Evolutionary conservation across 2,113 vertebrate species (phyloP), one percentile per base, ranked within the genome.

Genomic region (Bubo bubo): DNA sequence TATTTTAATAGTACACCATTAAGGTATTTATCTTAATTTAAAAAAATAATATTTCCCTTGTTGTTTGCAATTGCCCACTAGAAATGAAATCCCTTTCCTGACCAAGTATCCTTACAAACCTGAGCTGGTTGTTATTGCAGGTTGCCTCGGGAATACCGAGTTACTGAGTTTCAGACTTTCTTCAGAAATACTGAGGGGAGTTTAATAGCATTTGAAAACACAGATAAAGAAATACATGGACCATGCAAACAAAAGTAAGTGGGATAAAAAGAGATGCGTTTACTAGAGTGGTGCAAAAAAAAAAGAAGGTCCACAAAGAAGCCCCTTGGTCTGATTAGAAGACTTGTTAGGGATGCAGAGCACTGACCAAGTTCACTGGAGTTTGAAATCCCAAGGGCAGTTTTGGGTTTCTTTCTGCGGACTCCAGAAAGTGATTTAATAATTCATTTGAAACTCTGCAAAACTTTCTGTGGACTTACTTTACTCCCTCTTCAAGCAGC

Each of bases 11-110:
- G 62, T 68, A 85, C 62, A 66, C 80, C 77, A 82, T 97, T 95
- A 96, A 95, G 53, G 95, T 93, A 93, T 95, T 95, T 96, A 96
- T 91, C 94, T 95, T 97, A 97, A 96, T 97, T 95, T 55, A 0
- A 89, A 96, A 97, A 95, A 93, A 97, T 97, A 96, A 95, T 94
- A 94, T 96, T 96, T 93, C 86, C 80, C 93, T 95, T 97, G 96
- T 95, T 95, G 95, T 95, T 97, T 95, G 86, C 86, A 91, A 10
- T 96, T 95, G 77, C 93, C 70, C 86, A 82, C 84, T 88, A 91
- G 93, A 97, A 97, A 93, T 1, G 21, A 96, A 95, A 96, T 97
- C 93, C 84, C 86, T 94, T 97, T 95, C 95, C 97, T 94, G 86
- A 14, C 34, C 0, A 0, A 24, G 71, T 49, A 93, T 95, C 91